Base-by-base conservation (phyloP, 2,797 vertebrate species). In the Chromobotia macracanthus region DNA sequence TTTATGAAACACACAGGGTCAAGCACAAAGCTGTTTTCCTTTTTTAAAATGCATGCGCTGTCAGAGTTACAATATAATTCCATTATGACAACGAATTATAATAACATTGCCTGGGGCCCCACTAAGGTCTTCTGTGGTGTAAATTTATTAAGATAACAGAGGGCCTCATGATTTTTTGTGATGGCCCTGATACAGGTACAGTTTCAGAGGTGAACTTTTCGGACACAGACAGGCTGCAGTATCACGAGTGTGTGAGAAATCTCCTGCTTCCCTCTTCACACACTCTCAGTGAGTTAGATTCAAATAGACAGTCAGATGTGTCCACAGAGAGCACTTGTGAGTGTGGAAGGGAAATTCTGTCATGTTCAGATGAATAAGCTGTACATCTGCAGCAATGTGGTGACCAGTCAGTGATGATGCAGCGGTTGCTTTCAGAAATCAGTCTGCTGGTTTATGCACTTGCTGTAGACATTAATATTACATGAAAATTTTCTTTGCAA, bases 131-230 rank as follows among this genome's bases (percentile, higher is more conserved):
- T 11, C 41, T 44, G 9, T 11, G 9, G 41, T 44, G 10, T 31
- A 53, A 18, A 18, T n/a, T n/a, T n/a, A n/a, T n/a, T n/a, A n/a
- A n/a, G n/a, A n/a, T n/a, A 53, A n/a, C 16, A 53, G 2, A 55
- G 18, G 0, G 53, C 19, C 21, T 19, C 11, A 56, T 44, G 41
- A 44, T 44, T 21, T 51, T 56, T 55, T 12, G 19, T 12, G 10
- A 21, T 21, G 19, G 0, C 53, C n/a, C 56, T 25, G 56, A 13
- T 6, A 25, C 68, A 61, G 6, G 8, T 41, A 41, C 8, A 80
- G 21, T 28, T 63, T 65, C 41, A 64, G 53, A 72, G 58, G 51
- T 70, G 53, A 84, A 87, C 82, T 69, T 79, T 86, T 84, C 31
- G 5, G 5, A 31, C 31, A 31, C 67, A 61, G 85, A 69, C 81